Evolutionary conservation across 2,113 vertebrate genomes (phyloP).

Genomic region (Phaetusa simplex): DNA sequence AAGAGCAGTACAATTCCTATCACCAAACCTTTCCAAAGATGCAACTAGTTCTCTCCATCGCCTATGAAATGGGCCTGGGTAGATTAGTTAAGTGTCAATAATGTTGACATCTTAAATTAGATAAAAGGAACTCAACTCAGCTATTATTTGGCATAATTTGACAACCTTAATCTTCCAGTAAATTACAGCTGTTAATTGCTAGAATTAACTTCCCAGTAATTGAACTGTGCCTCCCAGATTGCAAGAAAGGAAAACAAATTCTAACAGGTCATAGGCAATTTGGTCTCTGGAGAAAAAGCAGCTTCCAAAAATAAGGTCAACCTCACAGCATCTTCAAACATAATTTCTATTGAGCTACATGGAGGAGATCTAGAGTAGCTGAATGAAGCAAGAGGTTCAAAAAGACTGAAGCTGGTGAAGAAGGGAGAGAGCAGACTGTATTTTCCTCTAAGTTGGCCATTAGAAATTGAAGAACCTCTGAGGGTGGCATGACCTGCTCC

Average conservation of each 20-base stretch:
- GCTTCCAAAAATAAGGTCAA: background rate
- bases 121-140: constrained; percentile 18
- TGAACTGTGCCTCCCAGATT: background rate
- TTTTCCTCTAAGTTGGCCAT: background rate
- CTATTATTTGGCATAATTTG: constrained; percentile 26
- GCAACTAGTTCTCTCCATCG: background rate
- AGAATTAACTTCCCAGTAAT: background rate
- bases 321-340: background rate
- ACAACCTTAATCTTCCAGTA: constrained; percentile 35
- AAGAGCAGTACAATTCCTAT: background rate
- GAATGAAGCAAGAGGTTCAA: background rate
- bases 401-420: background rate
- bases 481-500: background rate
- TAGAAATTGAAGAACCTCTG: background rate
- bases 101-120: background rate
- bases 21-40: background rate
- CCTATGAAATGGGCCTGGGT: background rate
- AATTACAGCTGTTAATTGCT: background rate
- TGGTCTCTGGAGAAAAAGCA: background rate
- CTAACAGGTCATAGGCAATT: background rate
- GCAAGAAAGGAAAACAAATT: constrained; percentile 4
- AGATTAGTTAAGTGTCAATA: constrained; percentile 8
- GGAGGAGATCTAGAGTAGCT: background rate
- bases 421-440: background rate
- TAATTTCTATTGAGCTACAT: background rate